These are phyloP conservation scores for Oceanodroma leucorhoa DNA, from an alignment of 2,797 vertebrate genomes.

Conservation along the genomic window DNA sequence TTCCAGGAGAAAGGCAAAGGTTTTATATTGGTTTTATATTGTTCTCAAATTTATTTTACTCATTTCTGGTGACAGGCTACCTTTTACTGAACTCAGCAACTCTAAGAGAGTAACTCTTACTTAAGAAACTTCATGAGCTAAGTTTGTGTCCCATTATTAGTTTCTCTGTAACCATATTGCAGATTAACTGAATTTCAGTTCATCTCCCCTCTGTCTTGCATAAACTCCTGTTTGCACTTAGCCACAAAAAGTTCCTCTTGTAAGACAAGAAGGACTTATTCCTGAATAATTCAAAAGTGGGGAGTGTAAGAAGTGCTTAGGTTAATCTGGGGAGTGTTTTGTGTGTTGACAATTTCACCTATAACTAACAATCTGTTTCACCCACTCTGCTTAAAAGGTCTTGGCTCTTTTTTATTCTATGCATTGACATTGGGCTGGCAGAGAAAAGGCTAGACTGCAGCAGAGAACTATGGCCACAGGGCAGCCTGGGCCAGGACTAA, in stretches of 20 bases:
- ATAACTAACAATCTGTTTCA: conserved; percentile 14
- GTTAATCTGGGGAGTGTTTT: conserved; percentile 5
- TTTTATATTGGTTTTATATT: not conserved
- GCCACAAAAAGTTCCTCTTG: not conserved
- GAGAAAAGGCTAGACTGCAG: conserved; percentile 19
- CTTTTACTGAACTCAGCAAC: not conserved
- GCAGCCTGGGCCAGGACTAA: not conserved
- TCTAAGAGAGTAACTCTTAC: not conserved
- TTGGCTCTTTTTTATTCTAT: conserved; percentile 11
- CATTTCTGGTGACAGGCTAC: not conserved
- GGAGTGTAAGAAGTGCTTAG: not conserved
- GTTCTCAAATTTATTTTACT: not conserved
- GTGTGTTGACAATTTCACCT: conserved; percentile 34
- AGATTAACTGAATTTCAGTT: not conserved
- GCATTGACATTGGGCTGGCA: not conserved
- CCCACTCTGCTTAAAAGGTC: conserved; percentile 31
- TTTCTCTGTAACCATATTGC: not conserved
- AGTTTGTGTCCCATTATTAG: not conserved
- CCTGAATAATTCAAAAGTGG: conserved; percentile 26
- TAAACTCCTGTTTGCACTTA: not conserved
- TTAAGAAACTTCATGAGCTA: not conserved
- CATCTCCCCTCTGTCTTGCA: not conserved
- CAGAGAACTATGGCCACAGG: not conserved
- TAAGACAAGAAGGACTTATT: not conserved
- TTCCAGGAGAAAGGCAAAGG: not conserved